These are phyloP conservation scores for Emydocephalus ijimae DNA, from an alignment of 2,113 vertebrate species.

Conservation along the genomic window DNA sequence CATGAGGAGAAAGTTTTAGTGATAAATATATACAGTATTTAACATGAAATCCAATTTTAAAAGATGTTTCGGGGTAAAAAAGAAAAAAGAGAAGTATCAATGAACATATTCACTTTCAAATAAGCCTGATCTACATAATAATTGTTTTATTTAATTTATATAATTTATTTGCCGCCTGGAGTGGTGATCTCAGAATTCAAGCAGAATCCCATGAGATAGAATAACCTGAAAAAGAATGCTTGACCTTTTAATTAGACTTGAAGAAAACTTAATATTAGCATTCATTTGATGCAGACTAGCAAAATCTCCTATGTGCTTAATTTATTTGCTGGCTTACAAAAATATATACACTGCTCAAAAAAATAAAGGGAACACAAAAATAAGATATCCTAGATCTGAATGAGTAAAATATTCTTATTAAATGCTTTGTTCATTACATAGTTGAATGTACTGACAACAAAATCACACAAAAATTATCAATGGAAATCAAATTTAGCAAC, in stretches of 20 bases:
- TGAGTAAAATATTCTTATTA: too few species aligned
- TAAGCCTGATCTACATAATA: not conserved
- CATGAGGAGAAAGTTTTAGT: not conserved
- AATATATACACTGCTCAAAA: not conserved
- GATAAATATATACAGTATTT: too few species aligned
- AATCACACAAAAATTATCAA: too few species aligned
- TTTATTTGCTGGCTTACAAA: not conserved
- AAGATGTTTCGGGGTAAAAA: not conserved
- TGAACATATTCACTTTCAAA: not conserved
- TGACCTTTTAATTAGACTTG: not conserved
- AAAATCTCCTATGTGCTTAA: not conserved
- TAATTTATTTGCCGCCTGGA: not conserved
- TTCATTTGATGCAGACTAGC: not conserved
- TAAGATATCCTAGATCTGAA: too few species aligned
- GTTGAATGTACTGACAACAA: too few species aligned
- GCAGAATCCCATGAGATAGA: not conserved
- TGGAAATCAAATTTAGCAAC: too few species aligned
- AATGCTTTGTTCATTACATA: too few species aligned
- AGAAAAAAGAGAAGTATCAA: not conserved
- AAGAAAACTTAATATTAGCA: not conserved
- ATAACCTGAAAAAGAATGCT: not conserved
- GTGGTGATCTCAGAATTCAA: not conserved
- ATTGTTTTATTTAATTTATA: too few species aligned
- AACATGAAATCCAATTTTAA: not conserved
- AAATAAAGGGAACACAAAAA: too few species aligned